phyloP scores from a whole-genome alignment of 2,888 invertebrate genomes.

The Ischnura elegans region DNA sequence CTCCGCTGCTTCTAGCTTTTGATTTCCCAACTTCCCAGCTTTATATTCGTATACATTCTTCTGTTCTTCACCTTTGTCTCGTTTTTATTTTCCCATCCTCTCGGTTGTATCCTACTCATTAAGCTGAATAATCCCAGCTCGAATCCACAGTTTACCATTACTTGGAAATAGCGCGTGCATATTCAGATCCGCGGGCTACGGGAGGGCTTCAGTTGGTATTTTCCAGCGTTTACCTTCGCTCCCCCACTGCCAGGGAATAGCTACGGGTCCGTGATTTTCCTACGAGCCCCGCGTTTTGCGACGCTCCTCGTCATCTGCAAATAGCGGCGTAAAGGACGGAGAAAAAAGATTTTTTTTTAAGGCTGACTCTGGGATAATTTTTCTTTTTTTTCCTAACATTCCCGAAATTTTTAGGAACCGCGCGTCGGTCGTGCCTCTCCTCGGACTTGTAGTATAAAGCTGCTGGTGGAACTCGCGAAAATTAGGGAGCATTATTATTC shows the following conservation, averaged over 20 bases:
- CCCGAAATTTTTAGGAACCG: neutral
- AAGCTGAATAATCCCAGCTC: neutral
- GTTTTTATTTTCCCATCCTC: neutral
- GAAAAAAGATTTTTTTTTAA: too few species aligned
- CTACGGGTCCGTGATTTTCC: too few species aligned
- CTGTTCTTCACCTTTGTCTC: neutral
- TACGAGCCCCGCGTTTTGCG: neutral
- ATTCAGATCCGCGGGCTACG: neutral
- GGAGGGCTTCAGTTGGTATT: neutral
- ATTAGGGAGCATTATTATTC: slow-evolving; percentile 58
- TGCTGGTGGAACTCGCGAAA: slow-evolving; percentile 39
- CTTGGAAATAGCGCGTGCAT: neutral
- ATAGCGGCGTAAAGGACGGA: neutral
- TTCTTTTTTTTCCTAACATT: neutral
- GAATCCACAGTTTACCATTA: neutral
- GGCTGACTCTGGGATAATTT: too few species aligned
- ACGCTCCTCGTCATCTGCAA: neutral
- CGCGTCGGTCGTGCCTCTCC: neutral
- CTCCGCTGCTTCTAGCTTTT: neutral
- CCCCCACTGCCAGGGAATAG: neutral
- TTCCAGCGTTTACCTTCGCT: neutral
- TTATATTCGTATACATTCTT: neutral
- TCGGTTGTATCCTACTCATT: neutral
- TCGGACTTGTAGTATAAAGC: neutral
- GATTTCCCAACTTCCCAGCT: neutral